Base-by-base conservation (phyloP, 2,797 vertebrate species). In the Sitta carolinensis region DNA sequence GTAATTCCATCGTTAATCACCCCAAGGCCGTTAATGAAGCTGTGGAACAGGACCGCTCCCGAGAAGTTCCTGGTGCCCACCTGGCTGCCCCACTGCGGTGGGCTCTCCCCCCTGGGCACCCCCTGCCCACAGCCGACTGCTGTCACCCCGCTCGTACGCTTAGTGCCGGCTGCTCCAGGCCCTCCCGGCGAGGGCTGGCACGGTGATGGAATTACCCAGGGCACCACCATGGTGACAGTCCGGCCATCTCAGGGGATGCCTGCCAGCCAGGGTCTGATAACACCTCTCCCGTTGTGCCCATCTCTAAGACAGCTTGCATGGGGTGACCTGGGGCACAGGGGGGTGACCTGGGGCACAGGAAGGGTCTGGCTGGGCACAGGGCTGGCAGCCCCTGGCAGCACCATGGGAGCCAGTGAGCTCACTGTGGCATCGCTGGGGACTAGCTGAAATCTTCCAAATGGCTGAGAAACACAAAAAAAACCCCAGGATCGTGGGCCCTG, bases 151-250 rank as follows among this genome's bases (percentile, higher is more conserved):
- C 66, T 32, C 26, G 0, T 13, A 0, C 4, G 51, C 17, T 20
- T 6, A 1, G 40, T 4, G 4, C 76, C 0, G 38, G 70, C 70
- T 22, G 25, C 70, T 45, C 5, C 18, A 2, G 43, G 32, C 32
- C 23, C 0, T 57, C 16, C 4, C 7, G 22, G 22, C 10, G 9
- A 42, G 7, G 40, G 52, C 57, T 45, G 48, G 27, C 2, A 0
- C 2, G 0, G 2, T 3, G 59, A 3, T 3, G 10, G 70, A 36
- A 12, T 9, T 18, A 5, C 8, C n/a, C 15, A 1, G 43, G 10
- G 32, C 12, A 27, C 11, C 18, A 6, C 16, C 23, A 2, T 3
- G 19, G 57, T 7, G 50, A 29, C 19, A 16, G 19, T 8, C 6
- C 25, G 4, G 5, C 34, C 48, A 12, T 12, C 48, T 16, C 69